Evolutionary conservation across 2,113 vertebrate species (phyloP).

Genomic region (mouse (Mus musculus)): GRCm39 chr4:41287501-41288000

Average conservation of each 20-base stretch:
- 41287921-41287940: too few relatives aligned
- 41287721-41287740: not conserved
- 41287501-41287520: not conserved
- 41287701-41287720: too few relatives aligned
- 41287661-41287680: not conserved
- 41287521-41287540: not conserved
- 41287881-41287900: too few relatives aligned
- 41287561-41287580: not conserved
- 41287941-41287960: too few relatives aligned
- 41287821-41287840: not conserved
- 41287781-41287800: not conserved
- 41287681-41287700: not conserved
- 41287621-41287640: not conserved
- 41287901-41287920: too few relatives aligned
- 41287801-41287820: not conserved
- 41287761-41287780: not conserved
- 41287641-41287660: not conserved
- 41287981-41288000: not conserved
- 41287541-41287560: not conserved
- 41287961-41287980: not conserved
- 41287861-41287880: too few relatives aligned
- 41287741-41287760: not conserved
- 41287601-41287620: not conserved
- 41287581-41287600: not conserved
- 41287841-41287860: too few relatives aligned